These are phyloP conservation scores for Meloidogyne floridensis DNA, from an alignment of 1,140 invertebrate genomes.

Conservation along the genomic window DNA sequence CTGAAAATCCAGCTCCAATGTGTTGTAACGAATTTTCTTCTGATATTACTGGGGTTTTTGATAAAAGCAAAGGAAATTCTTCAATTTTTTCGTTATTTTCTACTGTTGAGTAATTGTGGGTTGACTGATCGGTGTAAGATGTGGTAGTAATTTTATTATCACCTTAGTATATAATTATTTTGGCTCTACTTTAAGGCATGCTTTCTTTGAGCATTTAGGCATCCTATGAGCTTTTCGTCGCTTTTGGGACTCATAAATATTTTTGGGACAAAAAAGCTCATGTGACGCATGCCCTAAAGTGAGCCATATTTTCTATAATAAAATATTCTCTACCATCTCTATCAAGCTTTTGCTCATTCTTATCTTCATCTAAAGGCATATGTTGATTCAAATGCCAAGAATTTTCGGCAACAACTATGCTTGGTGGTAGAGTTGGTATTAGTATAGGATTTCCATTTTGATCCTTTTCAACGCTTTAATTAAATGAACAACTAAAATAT, in stretches of 20 bases:
- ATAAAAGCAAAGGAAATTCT: background rate
- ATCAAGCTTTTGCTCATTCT: background rate
- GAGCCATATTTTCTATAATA: too few relatives aligned
- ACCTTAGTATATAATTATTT: background rate
- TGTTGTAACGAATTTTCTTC: background rate
- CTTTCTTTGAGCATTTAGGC: too few relatives aligned
- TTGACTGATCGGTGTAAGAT: background rate
- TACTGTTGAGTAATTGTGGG: background rate
- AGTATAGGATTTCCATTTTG: constrained; percentile 36
- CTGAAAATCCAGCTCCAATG: background rate
- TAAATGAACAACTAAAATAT: background rate
- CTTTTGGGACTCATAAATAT: too few relatives aligned
- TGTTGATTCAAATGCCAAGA: background rate
- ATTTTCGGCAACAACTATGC: constrained; percentile 53
- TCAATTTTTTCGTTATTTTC: constrained; percentile 9
- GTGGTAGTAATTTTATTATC: background rate
- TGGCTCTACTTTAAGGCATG: too few relatives aligned
- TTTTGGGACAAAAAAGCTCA: too few relatives aligned
- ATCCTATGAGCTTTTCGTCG: too few relatives aligned
- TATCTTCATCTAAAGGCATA: background rate
- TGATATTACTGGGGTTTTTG: background rate
- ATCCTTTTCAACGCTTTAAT: constrained; percentile 5
- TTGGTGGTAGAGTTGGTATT: constrained; percentile 53
- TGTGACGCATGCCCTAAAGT: too few relatives aligned
- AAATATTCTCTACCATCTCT: too few relatives aligned